Base-by-base conservation (phyloP, 2,888 invertebrate species). In the Cylloceria caligata region DNA sequence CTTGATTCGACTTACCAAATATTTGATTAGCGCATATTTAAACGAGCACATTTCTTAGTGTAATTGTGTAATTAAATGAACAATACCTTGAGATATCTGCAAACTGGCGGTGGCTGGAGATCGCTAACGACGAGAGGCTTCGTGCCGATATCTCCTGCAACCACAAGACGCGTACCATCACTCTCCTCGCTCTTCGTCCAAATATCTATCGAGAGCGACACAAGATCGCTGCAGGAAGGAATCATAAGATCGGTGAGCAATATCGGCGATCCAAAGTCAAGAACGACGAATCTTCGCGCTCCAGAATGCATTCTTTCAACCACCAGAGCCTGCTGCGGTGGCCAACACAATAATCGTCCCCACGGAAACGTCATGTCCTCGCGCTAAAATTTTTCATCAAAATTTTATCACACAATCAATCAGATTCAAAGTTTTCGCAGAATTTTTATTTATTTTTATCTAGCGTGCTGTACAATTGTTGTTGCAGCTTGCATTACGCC, bases 221-320 rank as follows among this genome's bases (percentile, higher is more conserved):
- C 96, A 77, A 98, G 93, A 91, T 97, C 97, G 79, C 95, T 95
- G 88, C 97, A 97, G 0, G 96, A 95, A 0, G 97, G 97, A 85
- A 97, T 96, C 88, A 96, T 94, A 86, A 98, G 93, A 92, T 98
- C 98, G 0, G 98, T 98, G 47, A 99, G 94, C 1, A 97, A 93
- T 71, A 98, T 94, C 0, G 97, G 96, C 86, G 97, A 96, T 3
- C 98, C 98, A 92, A 99, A 98, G 93, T 99, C 98, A 42, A 99
- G 94, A 11, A 97, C 97, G 76, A 98, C 97, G 93, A 97, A 98
- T 77, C 98, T 95, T n/a, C 98, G 94, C 0, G 98, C 98, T 73
- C 98, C 97, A 0, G 98, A 97, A 93, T 98, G 97, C 97, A 98
- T 98, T 78, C 98, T 94, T 91, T 98, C 98, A 57, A 98, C 97